These are phyloP conservation scores for Drosophila kanekoi DNA, from an alignment of 2,888 invertebrate species.

Conservation along the genomic window DNA sequence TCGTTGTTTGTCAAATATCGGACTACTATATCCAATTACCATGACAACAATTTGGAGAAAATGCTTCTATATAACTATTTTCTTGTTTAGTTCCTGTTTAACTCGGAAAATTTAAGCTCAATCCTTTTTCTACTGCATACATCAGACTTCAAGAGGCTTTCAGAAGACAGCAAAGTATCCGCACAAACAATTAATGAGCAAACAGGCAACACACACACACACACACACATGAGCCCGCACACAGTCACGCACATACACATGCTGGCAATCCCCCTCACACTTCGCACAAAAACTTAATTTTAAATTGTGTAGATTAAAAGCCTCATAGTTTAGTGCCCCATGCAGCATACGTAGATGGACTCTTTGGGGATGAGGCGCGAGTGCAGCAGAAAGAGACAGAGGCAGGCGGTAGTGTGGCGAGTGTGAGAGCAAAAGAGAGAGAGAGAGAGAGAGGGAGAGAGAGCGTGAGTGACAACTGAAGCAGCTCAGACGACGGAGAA, in stretches of 20 bases:
- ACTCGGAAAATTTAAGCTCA: constrained; percentile 1
- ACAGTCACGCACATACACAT: background rate
- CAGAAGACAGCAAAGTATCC: constrained; percentile 42
- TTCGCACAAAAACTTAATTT: constrained; percentile 66
- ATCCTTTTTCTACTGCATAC: constrained; percentile 2
- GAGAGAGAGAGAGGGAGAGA: constrained; percentile 8
- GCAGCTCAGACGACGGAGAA: constrained; percentile 46
- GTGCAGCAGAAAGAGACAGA: background rate
- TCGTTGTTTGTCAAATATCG: too few species aligned
- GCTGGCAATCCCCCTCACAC: constrained; percentile 8
- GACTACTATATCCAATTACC: background rate
- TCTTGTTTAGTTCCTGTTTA: background rate
- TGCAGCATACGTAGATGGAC: constrained; percentile 12
- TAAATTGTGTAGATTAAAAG: constrained; percentile 77
- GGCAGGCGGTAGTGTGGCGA: constrained; percentile 3
- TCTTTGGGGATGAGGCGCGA: constrained; percentile 3
- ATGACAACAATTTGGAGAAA: background rate
- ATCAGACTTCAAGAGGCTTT: constrained; percentile 29
- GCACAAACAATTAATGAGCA: constrained; percentile 72
- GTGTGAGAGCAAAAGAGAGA: background rate
- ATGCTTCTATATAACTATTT: background rate
- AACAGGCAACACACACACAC: constrained; percentile 38
- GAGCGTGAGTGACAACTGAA: constrained; percentile 54
- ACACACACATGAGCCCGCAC: constrained; percentile 17
- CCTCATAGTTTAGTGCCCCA: constrained; percentile 65